Conservation (phyloP, 2,113 vertebrate genomes). For the Myrmecobius fasciatus region DNA sequence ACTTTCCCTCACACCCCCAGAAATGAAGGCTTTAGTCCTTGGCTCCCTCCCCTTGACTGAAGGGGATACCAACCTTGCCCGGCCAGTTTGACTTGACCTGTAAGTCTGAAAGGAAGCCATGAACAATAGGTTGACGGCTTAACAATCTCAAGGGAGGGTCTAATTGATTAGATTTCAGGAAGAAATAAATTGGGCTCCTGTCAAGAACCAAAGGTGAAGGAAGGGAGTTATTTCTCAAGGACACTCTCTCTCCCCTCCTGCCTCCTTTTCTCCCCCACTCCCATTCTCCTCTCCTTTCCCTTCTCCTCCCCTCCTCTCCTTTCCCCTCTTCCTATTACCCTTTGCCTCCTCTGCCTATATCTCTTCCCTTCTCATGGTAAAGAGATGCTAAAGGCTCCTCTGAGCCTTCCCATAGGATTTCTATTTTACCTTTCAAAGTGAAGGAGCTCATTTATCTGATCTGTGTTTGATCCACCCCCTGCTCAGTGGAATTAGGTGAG, state of each 20-base stretch:
- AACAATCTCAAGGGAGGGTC: background rate
- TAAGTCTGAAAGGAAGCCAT: background rate
- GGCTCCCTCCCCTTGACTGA: background rate
- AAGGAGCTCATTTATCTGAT: background rate
- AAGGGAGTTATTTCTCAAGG: background rate
- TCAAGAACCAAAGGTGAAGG: background rate
- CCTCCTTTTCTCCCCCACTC: background rate
- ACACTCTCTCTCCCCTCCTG: background rate
- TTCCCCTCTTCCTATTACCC: background rate
- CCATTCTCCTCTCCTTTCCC: background rate
- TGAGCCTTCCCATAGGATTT: background rate
- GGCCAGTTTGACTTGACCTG: background rate
- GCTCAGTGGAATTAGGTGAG: background rate
- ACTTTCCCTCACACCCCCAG: background rate
- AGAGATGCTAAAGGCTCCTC: background rate
- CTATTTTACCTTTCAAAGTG: background rate
- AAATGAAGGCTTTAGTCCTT: background rate
- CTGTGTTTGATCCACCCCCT: background rate
- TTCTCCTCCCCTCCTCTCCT: background rate
- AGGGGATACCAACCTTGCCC: background rate
- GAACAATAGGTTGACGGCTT: background rate
- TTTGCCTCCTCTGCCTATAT: background rate
- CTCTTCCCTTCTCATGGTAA: background rate
- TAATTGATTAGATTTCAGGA: background rate
- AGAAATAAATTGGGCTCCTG: background rate